Evolutionary conservation across 2,113 vertebrate species (phyloP), one percentile per base, ranked within the genome.

Genomic region (Puffinus mauretanicus): DNA sequence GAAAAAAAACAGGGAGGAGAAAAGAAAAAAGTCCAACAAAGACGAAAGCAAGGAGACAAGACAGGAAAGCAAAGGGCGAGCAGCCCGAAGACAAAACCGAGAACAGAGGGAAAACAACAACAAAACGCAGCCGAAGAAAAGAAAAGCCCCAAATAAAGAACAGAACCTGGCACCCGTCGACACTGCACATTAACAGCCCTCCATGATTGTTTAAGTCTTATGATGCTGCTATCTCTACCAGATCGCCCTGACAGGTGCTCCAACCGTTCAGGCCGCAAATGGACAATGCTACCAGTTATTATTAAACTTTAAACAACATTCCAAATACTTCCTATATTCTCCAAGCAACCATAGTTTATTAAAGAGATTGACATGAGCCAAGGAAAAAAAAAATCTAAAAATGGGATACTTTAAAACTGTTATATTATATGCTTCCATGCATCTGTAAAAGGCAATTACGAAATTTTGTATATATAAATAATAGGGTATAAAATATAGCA

Each of bases 211-310:
- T 95, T 91, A 94, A 97, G 97, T 98, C 95, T 98, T 97, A 97
- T 98, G 98, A 98, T 99, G 99, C 99, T 99, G 99, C 99, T 99
- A 99, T 98, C 98, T 98, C 97, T 94, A 96, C 97, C 97, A 97
- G 98, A 98, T 97, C 78, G 96, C 97, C 96, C 97, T 97, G 97
- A 97, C 86, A 96, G 96, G 96, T 97, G 95, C 95, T 97, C 79
- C 92, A 96, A 96, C 96, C 67, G 40, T 90, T 94, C 97, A 97
- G 96, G 97, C 96, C 9, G 51, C 92, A 97, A 96, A 93, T 57
- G 97, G 98, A 98, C 96, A 96, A 92, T 51, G 88, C 91, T 97
- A 96, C 95, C 97, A 96, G 96, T 96, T 98, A 97, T 94, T 94
- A 94, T 82, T 97, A 96, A 97, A 96, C 97, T 98, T 95, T 97